Evolutionary conservation across 2,888 invertebrate species (phyloP), one percentile per base, ranked within the genome.

Genomic region (Phrixothrix hirtus): DNA sequence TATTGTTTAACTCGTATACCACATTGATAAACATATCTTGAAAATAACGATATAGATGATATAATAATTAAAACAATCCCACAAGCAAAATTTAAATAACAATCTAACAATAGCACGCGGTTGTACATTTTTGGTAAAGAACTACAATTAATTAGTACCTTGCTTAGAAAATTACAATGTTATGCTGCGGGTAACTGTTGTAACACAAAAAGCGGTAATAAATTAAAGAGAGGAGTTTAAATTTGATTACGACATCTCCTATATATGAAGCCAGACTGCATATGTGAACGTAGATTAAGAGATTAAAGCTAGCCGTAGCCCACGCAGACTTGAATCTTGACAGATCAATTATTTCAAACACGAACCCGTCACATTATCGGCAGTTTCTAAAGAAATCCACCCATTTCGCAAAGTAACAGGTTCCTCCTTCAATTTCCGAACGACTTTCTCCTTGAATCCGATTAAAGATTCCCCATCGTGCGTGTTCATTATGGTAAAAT

Each of bases 311-410:
- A 27, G 35, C 21, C 35, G 34, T 13, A 32, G 36, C 46, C 46
- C 46, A 46, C 46, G 32, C 46, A 36, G 45, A 21, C 41, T 32
- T 36, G 41, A 41, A 48, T 47, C 46, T 52, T 52, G 46, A 52
- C 52, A 52, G 52, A 52, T 52, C 52, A 52, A 52, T 52, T 52
- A 52, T 52, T 52, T 52, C 35, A 31, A 46, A 46, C 52, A 52
- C 52, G 39, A 51, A 30, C 46, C 36, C 52, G 46, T 47, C 46
- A 42, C 41, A 42, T 52, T 46, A 52, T 52, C 46, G 46, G 46
- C 52, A 39, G 41, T 46, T 46, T 52, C 37, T 42, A 46, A 52
- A 52, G 46, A 50, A 50, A 45, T 51, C 38, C 44, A 32, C 44
- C 51, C 38, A 44, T 51, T 51, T 51, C 37, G 38, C 38, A 39